Conservation (phyloP, 1,140 invertebrate genomes). For the Oryctes rhinoceros region DNA sequence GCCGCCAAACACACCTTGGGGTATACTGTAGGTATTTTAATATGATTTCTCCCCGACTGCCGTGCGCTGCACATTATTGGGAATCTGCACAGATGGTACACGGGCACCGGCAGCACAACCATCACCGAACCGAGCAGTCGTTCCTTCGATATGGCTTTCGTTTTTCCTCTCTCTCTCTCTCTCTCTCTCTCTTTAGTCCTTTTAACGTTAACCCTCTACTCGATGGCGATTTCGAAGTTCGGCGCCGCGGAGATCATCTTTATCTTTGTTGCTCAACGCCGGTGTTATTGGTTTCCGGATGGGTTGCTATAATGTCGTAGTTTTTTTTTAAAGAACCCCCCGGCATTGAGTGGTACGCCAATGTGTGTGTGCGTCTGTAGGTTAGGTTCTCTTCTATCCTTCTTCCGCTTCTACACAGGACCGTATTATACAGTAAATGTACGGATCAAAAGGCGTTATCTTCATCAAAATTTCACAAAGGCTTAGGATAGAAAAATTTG, state of each 20-base stretch:
- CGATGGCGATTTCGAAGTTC: neutral
- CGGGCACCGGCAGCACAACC: conserved; percentile 23
- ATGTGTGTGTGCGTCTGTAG: neutral
- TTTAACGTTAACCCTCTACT: neutral
- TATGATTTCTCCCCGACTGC: conserved; percentile 56
- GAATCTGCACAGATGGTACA: conserved; percentile 57
- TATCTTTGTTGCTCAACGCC: conserved; percentile 46
- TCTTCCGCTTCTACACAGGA: neutral
- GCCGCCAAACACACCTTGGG: conserved; percentile 55
- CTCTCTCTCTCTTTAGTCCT: conserved; percentile 15
- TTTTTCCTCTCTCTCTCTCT: conserved; percentile 9
- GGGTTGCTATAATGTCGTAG: conserved; percentile 49
- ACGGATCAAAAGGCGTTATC: too few relatives aligned
- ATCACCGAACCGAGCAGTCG: conserved; percentile 38
- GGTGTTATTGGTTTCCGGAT: conserved; percentile 52
- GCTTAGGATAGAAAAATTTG: too few relatives aligned
- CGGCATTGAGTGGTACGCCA: conserved; percentile 46
- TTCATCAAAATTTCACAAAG: too few relatives aligned
- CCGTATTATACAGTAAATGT: too few relatives aligned
- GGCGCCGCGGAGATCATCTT: conserved; percentile 38
- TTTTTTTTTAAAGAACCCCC: conserved; percentile 45
- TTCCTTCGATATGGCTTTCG: conserved; percentile 44
- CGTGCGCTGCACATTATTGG: conserved; percentile 57
- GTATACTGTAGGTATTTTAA: conserved; percentile 57
- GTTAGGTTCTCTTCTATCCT: neutral